Evolutionary conservation across 2,888 invertebrate genomes (phyloP).

Genomic region (Amiota mariae): DNA sequence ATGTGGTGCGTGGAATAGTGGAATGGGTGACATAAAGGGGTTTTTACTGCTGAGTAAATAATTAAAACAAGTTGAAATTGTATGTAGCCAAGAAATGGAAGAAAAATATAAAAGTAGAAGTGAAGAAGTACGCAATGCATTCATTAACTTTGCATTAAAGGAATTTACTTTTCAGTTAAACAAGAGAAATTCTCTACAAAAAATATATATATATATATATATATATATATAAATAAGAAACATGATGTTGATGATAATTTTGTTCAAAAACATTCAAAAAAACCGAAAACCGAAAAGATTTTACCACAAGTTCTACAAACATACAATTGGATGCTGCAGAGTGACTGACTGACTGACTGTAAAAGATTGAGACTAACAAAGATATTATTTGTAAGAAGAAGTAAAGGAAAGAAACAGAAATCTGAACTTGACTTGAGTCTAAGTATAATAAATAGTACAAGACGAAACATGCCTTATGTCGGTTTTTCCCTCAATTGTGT

Average conservation of each 20-base stretch:
- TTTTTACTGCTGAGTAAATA: background rate
- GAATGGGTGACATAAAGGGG: background rate
- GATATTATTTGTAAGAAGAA: no score
- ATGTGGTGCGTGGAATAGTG: background rate
- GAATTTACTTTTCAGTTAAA: slow-evolving; percentile 5
- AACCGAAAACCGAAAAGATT: slow-evolving; percentile 39
- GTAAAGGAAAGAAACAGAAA: no score
- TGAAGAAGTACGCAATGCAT: slow-evolving; percentile 41
- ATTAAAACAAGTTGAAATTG: slow-evolving; percentile 35
- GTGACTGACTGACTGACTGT: no score
- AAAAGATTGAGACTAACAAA: no score
- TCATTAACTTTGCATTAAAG: slow-evolving; percentile 33
- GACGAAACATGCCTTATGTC: background rate
- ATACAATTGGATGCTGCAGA: no score
- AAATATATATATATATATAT: no score
- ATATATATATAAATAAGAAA: no score
- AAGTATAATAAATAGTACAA: no score
- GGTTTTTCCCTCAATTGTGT: slow-evolving; percentile 17
- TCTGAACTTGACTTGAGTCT: no score
- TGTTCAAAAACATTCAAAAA: background rate
- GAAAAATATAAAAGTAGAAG: no score
- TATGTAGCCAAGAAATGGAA: slow-evolving; percentile 44
- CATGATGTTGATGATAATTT: no score
- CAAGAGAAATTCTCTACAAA: no score
- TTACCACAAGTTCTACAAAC: slow-evolving; percentile 31